These are phyloP conservation scores for Callospermophilus lateralis DNA, from an alignment of 2,113 vertebrate genomes.

Conservation along the genomic window DNA sequence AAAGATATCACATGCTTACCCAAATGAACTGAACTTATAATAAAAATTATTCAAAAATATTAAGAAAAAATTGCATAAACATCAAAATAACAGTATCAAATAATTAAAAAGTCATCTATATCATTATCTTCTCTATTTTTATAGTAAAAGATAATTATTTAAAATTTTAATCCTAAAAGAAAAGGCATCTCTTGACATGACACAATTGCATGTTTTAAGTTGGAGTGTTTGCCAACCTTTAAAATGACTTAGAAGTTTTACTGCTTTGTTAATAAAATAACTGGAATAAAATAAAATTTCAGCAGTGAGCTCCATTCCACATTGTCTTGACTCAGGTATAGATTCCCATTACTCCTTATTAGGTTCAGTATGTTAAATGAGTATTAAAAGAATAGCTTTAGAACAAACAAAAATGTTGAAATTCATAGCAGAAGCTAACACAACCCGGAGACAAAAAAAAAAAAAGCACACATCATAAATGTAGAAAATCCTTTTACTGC, in stretches of 20 bases:
- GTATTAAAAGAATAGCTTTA: constrained; percentile 51
- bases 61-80: not conserved
- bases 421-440: constrained; percentile 16
- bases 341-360: not conserved
- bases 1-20: not conserved
- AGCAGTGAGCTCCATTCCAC: not conserved
- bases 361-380: constrained; percentile 46
- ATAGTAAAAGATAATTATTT: not conserved
- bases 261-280: constrained; percentile 20
- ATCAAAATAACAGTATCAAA: not conserved
- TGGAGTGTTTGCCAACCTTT: not conserved
- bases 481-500: not conserved
- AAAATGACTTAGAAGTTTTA: constrained; percentile 34
- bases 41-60: not conserved
- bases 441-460: not conserved
- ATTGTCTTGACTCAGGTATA: constrained; percentile 1
- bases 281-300: constrained; percentile 63
- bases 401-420: constrained; percentile 44
- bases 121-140: not conserved
- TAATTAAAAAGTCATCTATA: not conserved
- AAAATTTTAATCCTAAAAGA: constrained; percentile 37
- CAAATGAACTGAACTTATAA: not conserved
- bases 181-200: not conserved
- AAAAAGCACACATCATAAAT: not conserved
- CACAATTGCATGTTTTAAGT: not conserved